Percentiles rank a stretch among this genome's conserved stretches.
Conservation (phyloP, 2,797 vertebrate species). For the Helarctos malayanus region DNA sequence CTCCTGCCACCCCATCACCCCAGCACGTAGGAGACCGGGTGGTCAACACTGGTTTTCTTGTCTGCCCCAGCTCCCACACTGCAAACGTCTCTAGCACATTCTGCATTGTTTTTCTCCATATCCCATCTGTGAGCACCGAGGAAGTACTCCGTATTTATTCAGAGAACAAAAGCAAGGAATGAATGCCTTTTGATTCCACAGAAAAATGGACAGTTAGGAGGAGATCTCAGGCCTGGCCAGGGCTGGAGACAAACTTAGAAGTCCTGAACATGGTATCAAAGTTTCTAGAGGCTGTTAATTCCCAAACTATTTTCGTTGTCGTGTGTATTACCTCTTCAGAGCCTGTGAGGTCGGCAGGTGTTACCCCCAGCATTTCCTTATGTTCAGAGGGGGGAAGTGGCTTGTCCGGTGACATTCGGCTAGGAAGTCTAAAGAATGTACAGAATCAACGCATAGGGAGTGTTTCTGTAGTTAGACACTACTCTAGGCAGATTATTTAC, state of each 20-base stretch:
- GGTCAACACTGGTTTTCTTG: not conserved
- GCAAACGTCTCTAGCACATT: not conserved
- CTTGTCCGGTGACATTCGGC: not conserved
- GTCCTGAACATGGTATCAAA: not conserved
- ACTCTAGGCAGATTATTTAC: not conserved
- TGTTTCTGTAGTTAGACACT: not conserved
- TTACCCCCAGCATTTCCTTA: not conserved
- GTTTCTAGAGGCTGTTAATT: not conserved
- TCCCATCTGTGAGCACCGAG: not conserved
- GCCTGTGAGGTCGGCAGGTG: not conserved
- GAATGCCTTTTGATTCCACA: not conserved
- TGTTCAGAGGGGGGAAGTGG: not conserved
- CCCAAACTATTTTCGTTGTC: not conserved
- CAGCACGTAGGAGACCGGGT: not conserved
- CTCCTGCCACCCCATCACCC: not conserved
- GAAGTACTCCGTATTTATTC: not conserved
- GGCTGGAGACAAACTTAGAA: not conserved
- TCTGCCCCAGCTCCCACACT: not conserved
- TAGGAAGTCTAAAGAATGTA: not conserved
- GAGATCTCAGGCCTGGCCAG: not conserved
- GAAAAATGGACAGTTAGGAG: not conserved
- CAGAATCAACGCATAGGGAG: not conserved
- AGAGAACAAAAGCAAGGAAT: not conserved
- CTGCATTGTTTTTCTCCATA: not conserved
- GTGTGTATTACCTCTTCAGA: not conserved